Percentiles rank a stretch among this genome's conserved stretches.
phyloP scores from a whole-genome alignment of 2,797 vertebrate species.

The Onychomys arenicola region DNA sequence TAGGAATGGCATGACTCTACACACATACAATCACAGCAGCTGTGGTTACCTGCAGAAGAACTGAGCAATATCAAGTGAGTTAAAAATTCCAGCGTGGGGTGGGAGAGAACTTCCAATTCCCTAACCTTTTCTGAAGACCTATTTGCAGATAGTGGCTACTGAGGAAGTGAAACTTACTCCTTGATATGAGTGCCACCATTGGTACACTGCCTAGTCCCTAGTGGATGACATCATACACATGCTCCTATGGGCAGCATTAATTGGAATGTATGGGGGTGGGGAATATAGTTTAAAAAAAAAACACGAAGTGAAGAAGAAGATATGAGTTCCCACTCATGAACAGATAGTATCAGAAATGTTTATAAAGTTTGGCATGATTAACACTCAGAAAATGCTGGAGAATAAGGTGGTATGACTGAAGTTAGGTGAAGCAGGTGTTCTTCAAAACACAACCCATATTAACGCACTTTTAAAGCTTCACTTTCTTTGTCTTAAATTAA shows the following conservation, averaged over 20 bases:
- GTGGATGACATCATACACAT: background rate
- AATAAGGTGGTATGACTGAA: background rate
- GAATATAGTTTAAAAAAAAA: background rate
- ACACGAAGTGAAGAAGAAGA: background rate
- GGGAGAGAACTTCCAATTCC: too few species aligned
- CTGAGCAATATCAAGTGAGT: background rate
- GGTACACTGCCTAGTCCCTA: background rate
- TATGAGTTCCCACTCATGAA: background rate
- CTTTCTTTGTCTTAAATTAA: background rate
- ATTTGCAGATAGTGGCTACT: background rate
- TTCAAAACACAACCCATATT: background rate
- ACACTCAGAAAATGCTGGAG: background rate
- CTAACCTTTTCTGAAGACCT: background rate
- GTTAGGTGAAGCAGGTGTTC: background rate
- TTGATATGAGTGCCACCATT: background rate
- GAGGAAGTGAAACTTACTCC: background rate
- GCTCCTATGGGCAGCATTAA: background rate
- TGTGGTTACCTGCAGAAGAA: background rate
- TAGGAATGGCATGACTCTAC: too few species aligned
- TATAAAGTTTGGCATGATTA: background rate
- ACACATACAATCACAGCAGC: background rate
- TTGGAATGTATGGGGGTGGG: too few species aligned
- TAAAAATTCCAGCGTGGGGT: background rate
- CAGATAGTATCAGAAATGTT: background rate
- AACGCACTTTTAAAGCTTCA: background rate